Evolutionary conservation across 2,113 vertebrate species (phyloP), one percentile per base, ranked within the genome.

Genomic region (Sapajus apella): DNA sequence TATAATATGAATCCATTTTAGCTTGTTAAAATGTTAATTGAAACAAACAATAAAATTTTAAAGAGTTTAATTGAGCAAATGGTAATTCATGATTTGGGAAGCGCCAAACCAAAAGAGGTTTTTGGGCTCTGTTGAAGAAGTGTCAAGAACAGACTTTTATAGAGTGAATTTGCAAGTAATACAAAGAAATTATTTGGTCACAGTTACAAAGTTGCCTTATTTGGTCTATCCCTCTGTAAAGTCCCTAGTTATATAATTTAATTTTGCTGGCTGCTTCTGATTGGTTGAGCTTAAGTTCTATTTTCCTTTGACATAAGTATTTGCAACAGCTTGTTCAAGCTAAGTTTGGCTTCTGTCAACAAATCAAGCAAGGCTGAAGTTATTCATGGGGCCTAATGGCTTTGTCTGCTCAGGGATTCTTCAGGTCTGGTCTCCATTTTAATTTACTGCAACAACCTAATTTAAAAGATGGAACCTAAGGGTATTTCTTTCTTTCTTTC

Each of bases 401-500:
- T 75, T 45, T 52, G 45, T 93, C 43, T 73, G 45, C 18, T 45
- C 13, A 35, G 4, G 27, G 27, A 14, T 61, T 81, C 40, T 50
- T 94, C 25, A 61, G 35, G 64, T 35, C 25, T 73, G 35, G 8
- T 61, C 13, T 73, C 66, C 9, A 73, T 61, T 76, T 85, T 35
- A 52, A 50, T 85, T 50, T 40, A 50, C 43, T 32, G 50, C 50
- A 77, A 25, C 37, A 52, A 64, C 17, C 18, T 93, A 30, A 75
- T n/a, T 83, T n/a, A 77, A 94, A 95, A 77, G 40, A 13, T 50
- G 45, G 23, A 35, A n/a, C 2, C 5, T 61, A 76, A 70, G 37
- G 55, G 45, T 66, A 91, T 75, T 97, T 92, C 47, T 43, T 61
- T 87, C 61, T 95, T 88, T 40, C 37, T 95, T 88, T 40, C 37